Evolutionary conservation across 1,140 invertebrate species (phyloP).

Genomic region (Ceratosolen fusciceps): DNA sequence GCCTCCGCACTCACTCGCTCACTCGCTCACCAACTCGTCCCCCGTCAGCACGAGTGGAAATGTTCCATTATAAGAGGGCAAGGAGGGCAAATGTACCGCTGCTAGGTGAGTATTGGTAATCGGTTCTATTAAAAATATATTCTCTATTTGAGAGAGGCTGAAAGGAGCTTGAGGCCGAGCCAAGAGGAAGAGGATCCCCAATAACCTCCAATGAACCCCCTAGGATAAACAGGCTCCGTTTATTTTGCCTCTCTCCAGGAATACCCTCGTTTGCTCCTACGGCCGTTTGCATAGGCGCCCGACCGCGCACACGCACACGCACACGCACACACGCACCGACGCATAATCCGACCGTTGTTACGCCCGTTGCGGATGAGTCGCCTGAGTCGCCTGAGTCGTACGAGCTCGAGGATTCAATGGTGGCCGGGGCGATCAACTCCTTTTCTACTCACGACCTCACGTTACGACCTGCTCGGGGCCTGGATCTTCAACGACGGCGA

Average conservation of each 20-base stretch:
- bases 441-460: too few relatives aligned
- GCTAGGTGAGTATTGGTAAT: too few relatives aligned
- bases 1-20: too few relatives aligned
- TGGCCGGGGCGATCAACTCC: too few relatives aligned
- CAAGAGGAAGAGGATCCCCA: neutral
- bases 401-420: neutral
- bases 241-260: neutral
- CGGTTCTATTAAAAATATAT: neutral
- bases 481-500: too few relatives aligned
- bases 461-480: too few relatives aligned
- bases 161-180: neutral
- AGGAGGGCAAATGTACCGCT: too few relatives aligned
- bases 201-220: neutral
- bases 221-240: neutral
- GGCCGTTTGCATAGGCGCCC: too few relatives aligned
- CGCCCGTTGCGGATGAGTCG: neutral
- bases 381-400: neutral
- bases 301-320: too few relatives aligned
- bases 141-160: neutral
- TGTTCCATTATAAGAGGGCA: too few relatives aligned
- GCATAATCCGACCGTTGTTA: neutral
- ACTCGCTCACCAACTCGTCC: too few relatives aligned
- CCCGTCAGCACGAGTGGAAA: too few relatives aligned
- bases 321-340: neutral
- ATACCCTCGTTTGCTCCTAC: neutral